Percentiles rank a stretch among this genome's conserved stretches.
phyloP scores from a whole-genome alignment of 2,888 invertebrate species.

The Macaria notata region DNA sequence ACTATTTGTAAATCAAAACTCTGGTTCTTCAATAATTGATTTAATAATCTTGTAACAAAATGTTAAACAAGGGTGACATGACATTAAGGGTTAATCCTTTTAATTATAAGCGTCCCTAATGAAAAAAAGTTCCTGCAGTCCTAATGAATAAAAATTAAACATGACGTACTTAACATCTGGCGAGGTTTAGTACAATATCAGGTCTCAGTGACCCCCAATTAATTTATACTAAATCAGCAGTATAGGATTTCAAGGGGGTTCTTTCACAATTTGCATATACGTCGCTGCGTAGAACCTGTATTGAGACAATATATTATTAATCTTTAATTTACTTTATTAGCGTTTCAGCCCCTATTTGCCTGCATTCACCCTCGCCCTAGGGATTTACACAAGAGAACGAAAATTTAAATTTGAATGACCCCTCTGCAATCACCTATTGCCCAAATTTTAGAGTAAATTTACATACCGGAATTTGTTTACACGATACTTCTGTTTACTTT shows the following conservation, averaged over 20 bases:
- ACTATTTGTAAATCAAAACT: background rate
- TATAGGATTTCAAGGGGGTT: conserved; percentile 44
- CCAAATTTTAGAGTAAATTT: conserved; percentile 52
- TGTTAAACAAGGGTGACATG: background rate
- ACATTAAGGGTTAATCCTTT: conserved; percentile 6
- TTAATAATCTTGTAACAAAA: background rate
- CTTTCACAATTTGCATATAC: conserved; percentile 56
- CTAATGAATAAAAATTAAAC: background rate
- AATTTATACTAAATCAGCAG: conserved; percentile 52
- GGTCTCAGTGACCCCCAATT: conserved; percentile 39
- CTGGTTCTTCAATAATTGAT: background rate
- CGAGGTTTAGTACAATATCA: conserved; percentile 1
- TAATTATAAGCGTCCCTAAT: conserved; percentile 2
- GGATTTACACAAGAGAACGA: conserved; percentile 71
- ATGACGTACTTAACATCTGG: conserved; percentile 13
- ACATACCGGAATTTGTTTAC: conserved; percentile 35
- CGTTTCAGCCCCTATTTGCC: conserved; percentile 62
- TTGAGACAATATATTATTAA: conserved; percentile 80
- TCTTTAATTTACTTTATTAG: conserved; percentile 82
- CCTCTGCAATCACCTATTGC: conserved; percentile 55
- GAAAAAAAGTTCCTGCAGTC: no score
- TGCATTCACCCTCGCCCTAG: conserved; percentile 60
- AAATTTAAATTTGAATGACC: conserved; percentile 81
- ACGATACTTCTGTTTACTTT: conserved; percentile 29
- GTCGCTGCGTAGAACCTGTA: conserved; percentile 67